Evolutionary conservation across 2,797 vertebrate species (phyloP).

Genomic region (Pyrocephalus nanus): DNA sequence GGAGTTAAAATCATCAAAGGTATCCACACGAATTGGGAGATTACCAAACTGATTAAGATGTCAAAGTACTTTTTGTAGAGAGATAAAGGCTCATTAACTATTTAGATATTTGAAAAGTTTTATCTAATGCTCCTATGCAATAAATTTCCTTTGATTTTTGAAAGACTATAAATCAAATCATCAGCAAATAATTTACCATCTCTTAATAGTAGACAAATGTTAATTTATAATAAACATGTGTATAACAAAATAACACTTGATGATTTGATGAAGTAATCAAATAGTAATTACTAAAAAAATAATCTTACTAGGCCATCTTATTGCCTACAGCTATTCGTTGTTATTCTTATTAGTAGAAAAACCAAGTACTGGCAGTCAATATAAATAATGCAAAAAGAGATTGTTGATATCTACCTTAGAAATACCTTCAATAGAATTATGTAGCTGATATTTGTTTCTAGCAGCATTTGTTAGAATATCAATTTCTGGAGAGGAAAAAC

Average conservation of each 20-base stretch:
- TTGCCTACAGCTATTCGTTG: background rate
- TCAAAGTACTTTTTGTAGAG: background rate
- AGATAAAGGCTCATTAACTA: background rate
- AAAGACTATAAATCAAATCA: constrained; percentile 44
- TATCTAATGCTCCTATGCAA: background rate
- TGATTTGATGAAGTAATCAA: background rate
- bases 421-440: background rate
- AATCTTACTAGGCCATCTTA: background rate
- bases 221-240: constrained; percentile 14
- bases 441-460: background rate
- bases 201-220: constrained; percentile 44
- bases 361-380: background rate
- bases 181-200: constrained; percentile 32
- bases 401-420: background rate
- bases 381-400: background rate
- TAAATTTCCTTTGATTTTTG: constrained; percentile 41
- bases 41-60: background rate
- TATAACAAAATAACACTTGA: background rate
- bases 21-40: background rate
- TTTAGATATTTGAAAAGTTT: constrained; percentile 8
- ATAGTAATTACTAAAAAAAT: background rate
- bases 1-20: background rate
- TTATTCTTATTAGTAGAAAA: background rate
- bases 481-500: background rate
- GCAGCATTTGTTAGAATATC: background rate